Percentiles rank a stretch among this genome's conserved stretches.
Conservation (phyloP, 2,888 invertebrate species). For the Beris morrisii region DNA sequence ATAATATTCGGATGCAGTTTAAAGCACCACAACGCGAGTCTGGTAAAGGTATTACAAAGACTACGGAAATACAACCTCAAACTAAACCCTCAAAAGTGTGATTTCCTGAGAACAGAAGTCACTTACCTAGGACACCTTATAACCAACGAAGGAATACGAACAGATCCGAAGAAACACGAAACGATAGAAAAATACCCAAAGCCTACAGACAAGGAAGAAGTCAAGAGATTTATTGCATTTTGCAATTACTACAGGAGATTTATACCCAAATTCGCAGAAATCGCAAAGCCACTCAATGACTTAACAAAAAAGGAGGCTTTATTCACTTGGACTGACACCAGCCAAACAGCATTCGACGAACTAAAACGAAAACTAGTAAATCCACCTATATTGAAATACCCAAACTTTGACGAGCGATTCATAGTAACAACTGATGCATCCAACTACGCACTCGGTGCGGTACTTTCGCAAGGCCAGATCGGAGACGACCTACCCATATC, state of each 20-base stretch:
- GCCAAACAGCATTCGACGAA: conserved; percentile 30
- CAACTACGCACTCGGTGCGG: conserved; percentile 43
- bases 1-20: conserved; percentile 39
- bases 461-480: conserved; percentile 44
- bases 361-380: conserved; percentile 14
- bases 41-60: conserved; percentile 31
- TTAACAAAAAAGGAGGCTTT: conserved; percentile 39
- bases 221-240: conserved; percentile 40
- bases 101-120: conserved; percentile 39
- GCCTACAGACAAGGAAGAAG: conserved; percentile 40
- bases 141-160: conserved; percentile 39
- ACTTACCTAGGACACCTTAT: conserved; percentile 40
- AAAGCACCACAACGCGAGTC: conserved; percentile 36
- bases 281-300: conserved; percentile 37
- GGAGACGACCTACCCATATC: conserved; percentile 43
- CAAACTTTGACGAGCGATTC: too few species aligned
- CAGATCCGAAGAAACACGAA: conserved; percentile 41
- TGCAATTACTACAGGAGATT: conserved; percentile 42
- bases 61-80: conserved; percentile 36
- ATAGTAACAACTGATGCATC: too few species aligned
- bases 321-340: conserved; percentile 36
- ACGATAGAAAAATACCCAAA: conserved; percentile 40
- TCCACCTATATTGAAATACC: conserved; percentile 15
- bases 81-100: conserved; percentile 36
- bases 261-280: conserved; percentile 42